A percentile compares a stretch with the other conserved stretches of the same genome.
Conservation (phyloP, 2,888 invertebrate species). For the Laothoe populi region DNA sequence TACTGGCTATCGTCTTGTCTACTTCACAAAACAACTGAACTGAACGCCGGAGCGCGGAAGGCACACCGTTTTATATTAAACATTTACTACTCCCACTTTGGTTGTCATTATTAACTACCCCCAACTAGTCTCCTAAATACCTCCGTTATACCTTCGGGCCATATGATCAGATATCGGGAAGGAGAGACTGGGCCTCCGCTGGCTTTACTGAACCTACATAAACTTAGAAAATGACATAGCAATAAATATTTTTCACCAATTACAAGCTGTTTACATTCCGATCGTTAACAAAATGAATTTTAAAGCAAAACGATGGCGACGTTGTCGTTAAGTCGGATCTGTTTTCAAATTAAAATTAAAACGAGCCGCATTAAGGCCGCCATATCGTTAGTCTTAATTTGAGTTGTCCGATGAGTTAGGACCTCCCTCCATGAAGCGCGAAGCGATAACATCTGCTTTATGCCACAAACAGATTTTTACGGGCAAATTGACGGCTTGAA, state of each 20-base stretch:
- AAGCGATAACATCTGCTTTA: slow-evolving; percentile 32
- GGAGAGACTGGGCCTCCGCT: too few relatives aligned
- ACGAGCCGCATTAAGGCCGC: slow-evolving; percentile 67
- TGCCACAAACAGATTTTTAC: background rate
- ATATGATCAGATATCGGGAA: too few relatives aligned
- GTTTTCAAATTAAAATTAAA: slow-evolving; percentile 79
- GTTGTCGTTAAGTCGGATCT: slow-evolving; percentile 69
- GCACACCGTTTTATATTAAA: too few relatives aligned
- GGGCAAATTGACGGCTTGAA: background rate
- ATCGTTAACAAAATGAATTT: slow-evolving; percentile 18
- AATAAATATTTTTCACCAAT: slow-evolving; percentile 15
- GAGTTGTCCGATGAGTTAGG: slow-evolving; percentile 56
- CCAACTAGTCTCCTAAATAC: too few relatives aligned
- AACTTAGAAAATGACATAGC: background rate
- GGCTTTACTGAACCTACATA: background rate
- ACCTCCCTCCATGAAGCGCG: slow-evolving; percentile 37
- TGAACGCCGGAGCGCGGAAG: too few relatives aligned
- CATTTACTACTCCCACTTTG: too few relatives aligned
- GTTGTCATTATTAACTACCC: too few relatives aligned
- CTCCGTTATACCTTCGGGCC: too few relatives aligned
- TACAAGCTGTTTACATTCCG: slow-evolving; percentile 14
- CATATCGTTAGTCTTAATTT: slow-evolving; percentile 82
- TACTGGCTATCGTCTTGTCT: too few relatives aligned
- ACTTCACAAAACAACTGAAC: too few relatives aligned
- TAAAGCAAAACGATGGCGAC: slow-evolving; percentile 21